Conservation (phyloP, 2,888 invertebrate species). For the Coecobrya sp. region DNA sequence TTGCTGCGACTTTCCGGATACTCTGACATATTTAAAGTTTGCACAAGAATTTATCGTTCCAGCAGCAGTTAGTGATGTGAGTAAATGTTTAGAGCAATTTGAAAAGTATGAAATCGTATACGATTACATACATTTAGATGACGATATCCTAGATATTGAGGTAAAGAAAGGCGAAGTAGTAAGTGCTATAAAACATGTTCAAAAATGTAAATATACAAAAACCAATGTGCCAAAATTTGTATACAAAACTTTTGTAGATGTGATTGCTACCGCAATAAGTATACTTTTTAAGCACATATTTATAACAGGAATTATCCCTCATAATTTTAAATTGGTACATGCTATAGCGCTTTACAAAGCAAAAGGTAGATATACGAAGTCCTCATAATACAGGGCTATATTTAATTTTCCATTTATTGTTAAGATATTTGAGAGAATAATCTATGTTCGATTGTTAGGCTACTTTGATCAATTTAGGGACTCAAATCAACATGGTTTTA, state of each 20-base stretch:
- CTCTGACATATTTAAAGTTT: neutral
- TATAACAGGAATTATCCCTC: neutral
- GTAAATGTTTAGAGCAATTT: neutral
- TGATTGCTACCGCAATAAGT: neutral
- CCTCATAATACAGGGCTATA: neutral
- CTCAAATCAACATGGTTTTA: slow-evolving; percentile 68
- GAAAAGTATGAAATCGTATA: neutral
- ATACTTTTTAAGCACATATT: neutral
- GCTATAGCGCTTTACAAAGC: slow-evolving; percentile 14
- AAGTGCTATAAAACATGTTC: neutral
- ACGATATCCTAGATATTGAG: no score
- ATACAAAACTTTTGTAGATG: neutral
- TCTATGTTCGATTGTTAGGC: neutral
- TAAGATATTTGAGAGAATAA: slow-evolving; percentile 6
- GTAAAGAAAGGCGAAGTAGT: neutral
- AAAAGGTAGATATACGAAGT: slow-evolving; percentile 23
- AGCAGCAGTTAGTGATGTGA: neutral
- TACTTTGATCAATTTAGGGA: neutral
- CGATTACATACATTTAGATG: no score
- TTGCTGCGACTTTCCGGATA: no score
- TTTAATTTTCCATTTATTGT: slow-evolving; percentile 43
- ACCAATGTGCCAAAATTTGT: neutral
- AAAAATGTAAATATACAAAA: slow-evolving; percentile 25
- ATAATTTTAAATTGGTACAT: neutral
- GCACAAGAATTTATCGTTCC: slow-evolving; percentile 4